A percentile compares a stretch with the other conserved stretches of the same genome.
These are phyloP conservation scores for Paramormyrops hopkinsi DNA, from an alignment of 2,797 vertebrate species.

Conservation along the genomic window DNA sequence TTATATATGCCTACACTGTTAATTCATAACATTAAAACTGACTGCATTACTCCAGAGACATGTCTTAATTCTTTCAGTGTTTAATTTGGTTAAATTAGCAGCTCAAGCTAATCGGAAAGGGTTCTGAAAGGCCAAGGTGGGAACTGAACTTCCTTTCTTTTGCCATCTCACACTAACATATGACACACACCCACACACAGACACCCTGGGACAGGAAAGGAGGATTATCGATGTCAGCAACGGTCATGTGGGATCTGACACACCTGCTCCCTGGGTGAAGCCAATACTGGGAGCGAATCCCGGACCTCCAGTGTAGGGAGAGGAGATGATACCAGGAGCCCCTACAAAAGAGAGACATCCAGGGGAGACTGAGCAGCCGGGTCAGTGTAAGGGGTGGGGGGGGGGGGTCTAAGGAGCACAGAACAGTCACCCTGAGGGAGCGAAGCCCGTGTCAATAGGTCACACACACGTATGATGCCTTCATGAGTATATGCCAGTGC, in stretches of 20 bases:
- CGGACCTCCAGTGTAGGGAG: conserved; percentile 56
- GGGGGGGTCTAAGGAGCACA: not conserved
- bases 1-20: not conserved
- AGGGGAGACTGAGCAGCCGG: not conserved
- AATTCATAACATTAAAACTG: not conserved
- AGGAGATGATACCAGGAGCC: conserved; percentile 56
- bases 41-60: not conserved
- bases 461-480: not conserved
- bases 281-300: conserved; percentile 59
- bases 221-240: not conserved
- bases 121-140: not conserved
- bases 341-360: conserved; percentile 43
- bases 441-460: not conserved
- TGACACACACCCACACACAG: not conserved
- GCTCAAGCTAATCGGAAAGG: not conserved
- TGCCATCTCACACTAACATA: not conserved
- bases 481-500: not conserved
- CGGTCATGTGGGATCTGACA: conserved; percentile 15
- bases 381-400: not conserved
- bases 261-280: conserved; percentile 62
- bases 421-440: not conserved
- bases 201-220: not conserved
- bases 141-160: not conserved
- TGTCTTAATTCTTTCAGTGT: not conserved
- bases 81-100: not conserved